These are phyloP conservation scores for Beaufortia kweichowensis DNA, from an alignment of 2,113 vertebrate genomes.

Conservation along the genomic window DNA sequence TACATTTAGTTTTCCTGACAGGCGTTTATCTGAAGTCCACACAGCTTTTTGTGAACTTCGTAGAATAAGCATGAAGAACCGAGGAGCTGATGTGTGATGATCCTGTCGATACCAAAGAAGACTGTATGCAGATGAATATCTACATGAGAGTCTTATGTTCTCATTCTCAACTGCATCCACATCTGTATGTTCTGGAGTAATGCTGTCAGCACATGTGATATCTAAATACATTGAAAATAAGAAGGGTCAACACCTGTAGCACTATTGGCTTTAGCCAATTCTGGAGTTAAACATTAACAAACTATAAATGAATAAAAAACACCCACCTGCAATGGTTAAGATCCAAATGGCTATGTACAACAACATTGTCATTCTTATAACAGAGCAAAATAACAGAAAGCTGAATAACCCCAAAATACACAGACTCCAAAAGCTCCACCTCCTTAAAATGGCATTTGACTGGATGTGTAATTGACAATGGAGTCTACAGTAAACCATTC, in stretches of 20 bases:
- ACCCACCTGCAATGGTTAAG: neutral
- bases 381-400: neutral
- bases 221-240: neutral
- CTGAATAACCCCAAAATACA: neutral
- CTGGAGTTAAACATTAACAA: neutral
- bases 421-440: conserved; percentile 18
- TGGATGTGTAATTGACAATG: neutral
- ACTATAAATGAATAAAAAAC: neutral
- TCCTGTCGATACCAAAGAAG: conserved; percentile 40
- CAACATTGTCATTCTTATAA: neutral
- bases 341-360: neutral
- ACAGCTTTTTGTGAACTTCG: neutral
- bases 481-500: neutral
- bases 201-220: neutral
- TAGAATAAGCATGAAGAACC: conserved; percentile 7
- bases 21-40: neutral
- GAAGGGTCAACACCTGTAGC: neutral
- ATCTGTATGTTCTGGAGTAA: neutral
- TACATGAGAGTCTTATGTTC: conserved; percentile 1
- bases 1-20: conserved; percentile 2
- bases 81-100: neutral
- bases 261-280: neutral
- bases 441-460: neutral
- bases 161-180: neutral
- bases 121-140: conserved; percentile 4